Percentiles rank a stretch among this genome's conserved stretches.
Evolutionary conservation across 2,888 invertebrate species (phyloP).

Genomic region (Euclidia mi): DNA sequence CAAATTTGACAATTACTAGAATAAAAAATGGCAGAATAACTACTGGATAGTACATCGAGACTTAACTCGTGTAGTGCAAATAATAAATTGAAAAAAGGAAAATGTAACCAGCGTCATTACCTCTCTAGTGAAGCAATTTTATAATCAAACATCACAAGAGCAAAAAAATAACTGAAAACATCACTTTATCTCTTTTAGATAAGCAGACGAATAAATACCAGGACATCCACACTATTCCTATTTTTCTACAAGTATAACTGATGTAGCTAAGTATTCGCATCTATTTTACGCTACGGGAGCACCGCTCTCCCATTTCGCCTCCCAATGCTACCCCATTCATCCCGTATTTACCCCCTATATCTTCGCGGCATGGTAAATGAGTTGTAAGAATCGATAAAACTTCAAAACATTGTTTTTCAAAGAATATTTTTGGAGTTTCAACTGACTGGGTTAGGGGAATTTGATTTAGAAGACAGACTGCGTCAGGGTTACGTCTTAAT

Average conservation of each 20-base stretch:
- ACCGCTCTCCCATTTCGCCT: neutral
- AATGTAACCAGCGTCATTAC: too few species aligned
- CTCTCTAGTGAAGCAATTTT: too few species aligned
- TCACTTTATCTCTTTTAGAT: neutral
- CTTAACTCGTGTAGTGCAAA: too few species aligned
- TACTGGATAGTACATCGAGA: too few species aligned
- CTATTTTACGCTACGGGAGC: neutral
- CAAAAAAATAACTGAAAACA: neutral
- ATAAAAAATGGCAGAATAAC: too few species aligned
- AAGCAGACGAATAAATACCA: neutral
- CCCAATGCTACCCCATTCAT: neutral
- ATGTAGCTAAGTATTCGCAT: slow-evolving; percentile 6
- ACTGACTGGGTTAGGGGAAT: neutral
- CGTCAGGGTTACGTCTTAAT: neutral
- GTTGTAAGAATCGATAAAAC: slow-evolving; percentile 5
- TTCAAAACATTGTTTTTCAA: slow-evolving; percentile 2
- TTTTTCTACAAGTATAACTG: neutral
- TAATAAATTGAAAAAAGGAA: too few species aligned
- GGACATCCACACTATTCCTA: slow-evolving; percentile 1
- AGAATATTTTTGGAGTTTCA: slow-evolving; percentile 3
- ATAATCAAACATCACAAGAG: too few species aligned
- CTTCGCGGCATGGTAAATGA: slow-evolving; percentile 1
- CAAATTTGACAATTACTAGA: too few species aligned
- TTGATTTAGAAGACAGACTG: neutral
- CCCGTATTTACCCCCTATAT: neutral